Evolutionary conservation across 2,888 invertebrate species (phyloP), one percentile per base, ranked within the genome.

Genomic region (Pantelozetes paolii): DNA sequence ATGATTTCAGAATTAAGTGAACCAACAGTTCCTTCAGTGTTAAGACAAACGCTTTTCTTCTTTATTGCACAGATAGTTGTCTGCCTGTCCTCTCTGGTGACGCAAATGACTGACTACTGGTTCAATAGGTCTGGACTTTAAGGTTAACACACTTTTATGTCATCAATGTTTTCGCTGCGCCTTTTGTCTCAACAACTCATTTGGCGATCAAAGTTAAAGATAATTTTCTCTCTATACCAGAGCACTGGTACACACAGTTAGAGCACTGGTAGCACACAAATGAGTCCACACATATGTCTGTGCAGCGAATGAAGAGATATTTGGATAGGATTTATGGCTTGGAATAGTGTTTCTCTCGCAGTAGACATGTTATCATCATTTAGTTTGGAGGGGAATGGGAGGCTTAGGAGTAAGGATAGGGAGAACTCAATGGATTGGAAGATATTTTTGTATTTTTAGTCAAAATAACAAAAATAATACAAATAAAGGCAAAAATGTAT

Each of bases 61-160:
- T n/a, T n/a, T n/a, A n/a, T n/a, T n/a, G n/a, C n/a, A n/a, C n/a
- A n/a, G n/a, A n/a, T n/a, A n/a, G n/a, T n/a, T n/a, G n/a, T n/a
- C n/a, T n/a, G n/a, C n/a, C n/a, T n/a, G n/a, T 45, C 13, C 15
- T n/a, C n/a, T 45, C 45, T 45, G 45, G 45, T 45, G 45, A 45
- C 45, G 45, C 45, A 45, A 45, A 45, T 45, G 18, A 45, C 45
- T 45, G 18, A 45, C 45, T 45, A 6, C 45, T 62, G 30, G 28
- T 62, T 62, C 59, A 62, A 62, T 30, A 62, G 59, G 32, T 62
- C 30, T 62, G 59, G 28, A 30, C 9, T 62, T 62, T 62, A 62
- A 62, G 59, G 59, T 62, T 62, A 62, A 30, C 59, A 30, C 59
- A 26, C 54, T 54, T 54, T 54, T 54, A n/a, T 54, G 54, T n/a